Base-by-base conservation (phyloP, 1,140 invertebrate species). In the Euwallacea fornicatus region DNA sequence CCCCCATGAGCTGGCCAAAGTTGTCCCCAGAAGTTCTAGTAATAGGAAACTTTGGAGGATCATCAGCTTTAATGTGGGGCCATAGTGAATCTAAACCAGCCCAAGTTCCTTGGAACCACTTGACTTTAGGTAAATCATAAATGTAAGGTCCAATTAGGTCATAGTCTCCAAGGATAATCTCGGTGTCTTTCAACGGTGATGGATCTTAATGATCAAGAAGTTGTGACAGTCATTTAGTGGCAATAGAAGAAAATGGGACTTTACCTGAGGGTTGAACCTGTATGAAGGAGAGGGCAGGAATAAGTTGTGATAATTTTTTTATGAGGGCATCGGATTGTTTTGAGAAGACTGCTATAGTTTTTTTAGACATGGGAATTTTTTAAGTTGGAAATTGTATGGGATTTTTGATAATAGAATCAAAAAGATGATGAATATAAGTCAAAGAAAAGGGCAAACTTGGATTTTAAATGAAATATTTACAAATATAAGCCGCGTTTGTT, bases 1-100 rank as follows among this genome's bases (percentile, higher is more conserved):
- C 86, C 0, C 81, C 82, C 84, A 87, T 87, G n/a, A 83, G 77
- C 43, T 78, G 58, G 2, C 85, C 84, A 76, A 86, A 86, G 33
- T 77, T 71, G 16, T 80, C 77, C n/a, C 82, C 82, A 9, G 81
- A 83, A 66, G 82, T 83, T 70, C 85, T 78, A 21, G 84, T 84
- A 55, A 86, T 75, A 10, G 73, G 44, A 73, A 61, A 73, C 42
- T 47, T 67, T 47, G 71, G 71, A 15, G 62, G 64, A 43, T 76
- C 76, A 43, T 78, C 74, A 44, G 75, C 58, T 55, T 74, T 70
- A 16, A 82, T 73, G 50, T 71, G 41, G 55, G 70, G 71, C n/a
- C 77, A 50, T 10, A 83, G 64, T 8, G 47, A 43, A 56, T 85
- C 83, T 8, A 84, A 71, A 15, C 85, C 84, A 21, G 84, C 85